Conservation (phyloP, 2,113 vertebrate species). For the Eubucco bourcierii region DNA sequence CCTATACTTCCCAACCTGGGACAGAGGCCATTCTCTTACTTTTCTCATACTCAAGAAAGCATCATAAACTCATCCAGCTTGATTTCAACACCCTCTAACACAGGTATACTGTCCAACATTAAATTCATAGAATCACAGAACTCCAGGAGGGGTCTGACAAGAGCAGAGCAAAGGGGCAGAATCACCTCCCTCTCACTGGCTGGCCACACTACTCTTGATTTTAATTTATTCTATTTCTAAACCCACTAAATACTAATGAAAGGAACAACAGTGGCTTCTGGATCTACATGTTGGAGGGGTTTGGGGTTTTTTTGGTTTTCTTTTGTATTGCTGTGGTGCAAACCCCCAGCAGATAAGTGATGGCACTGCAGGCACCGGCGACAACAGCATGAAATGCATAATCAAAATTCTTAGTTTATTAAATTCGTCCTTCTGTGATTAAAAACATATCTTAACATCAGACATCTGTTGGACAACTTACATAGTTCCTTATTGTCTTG, state of each 20-base stretch:
- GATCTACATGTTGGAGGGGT: neutral
- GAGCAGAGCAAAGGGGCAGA: no score
- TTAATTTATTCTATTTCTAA: neutral
- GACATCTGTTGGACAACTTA: slow-evolving; percentile 61
- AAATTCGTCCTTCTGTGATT: slow-evolving; percentile 38
- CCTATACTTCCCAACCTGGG: no score
- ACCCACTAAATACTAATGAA: neutral
- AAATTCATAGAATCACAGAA: no score
- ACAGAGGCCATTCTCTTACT: no score
- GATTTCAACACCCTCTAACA: no score
- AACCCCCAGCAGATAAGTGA: neutral
- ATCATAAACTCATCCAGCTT: no score
- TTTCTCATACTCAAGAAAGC: no score
- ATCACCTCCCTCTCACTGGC: no score
- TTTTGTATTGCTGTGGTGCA: neutral
- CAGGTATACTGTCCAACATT: no score
- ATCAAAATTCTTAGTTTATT: slow-evolving; percentile 27
- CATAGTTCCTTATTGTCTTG: slow-evolving; percentile 12
- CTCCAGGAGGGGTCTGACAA: no score
- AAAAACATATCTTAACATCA: slow-evolving; percentile 45
- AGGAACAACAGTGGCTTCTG: neutral
- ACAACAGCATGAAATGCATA: neutral
- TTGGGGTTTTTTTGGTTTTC: neutral
- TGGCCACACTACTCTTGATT: neutral
- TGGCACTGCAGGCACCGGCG: neutral